Evolutionary conservation across 2,888 invertebrate species (phyloP).

Genomic region (Stenodera caucasica): DNA sequence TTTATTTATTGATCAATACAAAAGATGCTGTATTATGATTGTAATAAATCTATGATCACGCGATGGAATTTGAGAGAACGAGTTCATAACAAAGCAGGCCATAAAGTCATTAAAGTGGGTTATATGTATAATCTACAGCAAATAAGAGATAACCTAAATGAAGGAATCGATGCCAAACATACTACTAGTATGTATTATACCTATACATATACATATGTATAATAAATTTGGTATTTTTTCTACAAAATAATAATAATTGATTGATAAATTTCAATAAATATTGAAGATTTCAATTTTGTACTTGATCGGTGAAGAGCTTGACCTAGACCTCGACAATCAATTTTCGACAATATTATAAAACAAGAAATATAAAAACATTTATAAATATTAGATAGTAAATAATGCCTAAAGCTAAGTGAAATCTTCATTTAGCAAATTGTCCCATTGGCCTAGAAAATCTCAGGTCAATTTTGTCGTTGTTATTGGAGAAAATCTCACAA

Average conservation of each 20-base stretch:
- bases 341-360: conserved; percentile 31
- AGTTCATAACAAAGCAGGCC: conserved; percentile 25
- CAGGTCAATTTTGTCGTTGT: conserved; percentile 36
- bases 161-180: conserved; percentile 26
- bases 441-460: conserved; percentile 46
- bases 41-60: conserved; percentile 13
- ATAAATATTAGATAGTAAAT: conserved; percentile 43
- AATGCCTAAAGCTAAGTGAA: conserved; percentile 43
- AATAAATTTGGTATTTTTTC: conserved; percentile 10
- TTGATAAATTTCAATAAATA: not conserved
- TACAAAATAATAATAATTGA: not conserved
- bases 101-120: conserved; percentile 30
- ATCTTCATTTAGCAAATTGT: conserved; percentile 45
- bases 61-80: conserved; percentile 17
- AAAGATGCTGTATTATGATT: no score
- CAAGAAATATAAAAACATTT: conserved; percentile 14
- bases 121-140: conserved; percentile 33
- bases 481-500: conserved; percentile 20
- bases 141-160: conserved; percentile 35
- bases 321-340: conserved; percentile 38
- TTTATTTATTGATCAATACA: conserved; percentile 7
- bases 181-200: no score
- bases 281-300: conserved; percentile 8
- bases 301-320: conserved; percentile 33
- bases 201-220: not conserved